Conservation (phyloP, 2,797 vertebrate species). For the Aeoliscus strigatus region DNA sequence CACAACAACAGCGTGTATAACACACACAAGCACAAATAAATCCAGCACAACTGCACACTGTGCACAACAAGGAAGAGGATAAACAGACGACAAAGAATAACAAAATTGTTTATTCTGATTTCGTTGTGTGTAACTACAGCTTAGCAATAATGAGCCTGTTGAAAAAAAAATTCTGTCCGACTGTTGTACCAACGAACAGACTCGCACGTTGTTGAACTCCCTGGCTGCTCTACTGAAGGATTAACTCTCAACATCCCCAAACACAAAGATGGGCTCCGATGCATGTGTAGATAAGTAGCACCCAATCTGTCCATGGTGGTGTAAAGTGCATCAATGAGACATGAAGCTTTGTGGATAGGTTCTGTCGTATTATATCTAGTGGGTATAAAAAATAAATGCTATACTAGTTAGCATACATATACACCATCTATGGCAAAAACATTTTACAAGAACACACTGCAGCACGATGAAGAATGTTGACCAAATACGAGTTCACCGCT, state of each 20-base stretch:
- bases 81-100: constrained; percentile 42
- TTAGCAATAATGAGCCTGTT: constrained; percentile 37
- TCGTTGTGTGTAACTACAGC: constrained; percentile 44
- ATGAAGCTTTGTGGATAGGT: constrained; percentile 30
- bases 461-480: constrained; percentile 17
- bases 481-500: too few species aligned
- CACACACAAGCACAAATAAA: not conserved
- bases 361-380: constrained; percentile 56
- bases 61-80: too few species aligned
- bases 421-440: constrained; percentile 21
- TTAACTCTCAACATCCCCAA: constrained; percentile 35
- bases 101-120: constrained; percentile 56
- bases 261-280: constrained; percentile 19
- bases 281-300: constrained; percentile 12
- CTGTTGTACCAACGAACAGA: constrained; percentile 3
- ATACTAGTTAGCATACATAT: constrained; percentile 51
- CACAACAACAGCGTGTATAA: too few species aligned
- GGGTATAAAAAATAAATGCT: constrained; percentile 66
- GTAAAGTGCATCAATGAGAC: constrained; percentile 68
- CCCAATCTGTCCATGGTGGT: constrained; percentile 44
- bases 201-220: constrained; percentile 26
- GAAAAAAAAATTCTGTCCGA: constrained; percentile 23
- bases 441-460: constrained; percentile 14
- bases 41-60: too few species aligned
- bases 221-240: constrained; percentile 25